Evolutionary conservation across 1,140 invertebrate species (phyloP), one percentile per base, ranked within the genome.

Genomic region (Drosophila lini): DNA sequence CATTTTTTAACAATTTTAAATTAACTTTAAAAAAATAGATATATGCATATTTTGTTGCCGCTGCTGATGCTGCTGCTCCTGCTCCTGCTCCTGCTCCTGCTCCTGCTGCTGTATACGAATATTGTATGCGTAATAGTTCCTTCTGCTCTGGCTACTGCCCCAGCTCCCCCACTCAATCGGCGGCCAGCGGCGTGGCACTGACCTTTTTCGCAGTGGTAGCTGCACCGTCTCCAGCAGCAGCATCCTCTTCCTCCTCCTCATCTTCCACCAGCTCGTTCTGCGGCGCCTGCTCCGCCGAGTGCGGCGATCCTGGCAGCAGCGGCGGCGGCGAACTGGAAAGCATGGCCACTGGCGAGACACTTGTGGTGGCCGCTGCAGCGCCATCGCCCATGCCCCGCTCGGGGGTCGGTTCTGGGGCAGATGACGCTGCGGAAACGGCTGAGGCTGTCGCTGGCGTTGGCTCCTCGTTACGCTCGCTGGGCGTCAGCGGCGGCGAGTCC

Each of bases 321-420:
- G 90, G 91, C 34, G 91, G 91, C 56, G 91, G 91, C 50, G 91
- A 86, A 44, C 79, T 91, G 28, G 86, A 91, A 0, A 91, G 64
- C 86, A 91, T 91, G 19, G 84, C 90, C 16, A 89, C 84, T 3
- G 90, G 90, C 36, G 90, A 91, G 45, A 81, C 88, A 42, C 81
- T 91, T 22, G 75, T 78, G 32, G 91, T 88, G 25, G 84, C 83
- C 60, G 83, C 89, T 19, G 91, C 88, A 7, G 91, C 91, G 7
- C 91, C 91, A 82, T 92, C 91, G 19, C 89, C 91, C 68, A 92
- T 92, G 10, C 91, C 91, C 28, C 91, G 82, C n/a, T 91, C 81
- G n/a, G 63, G 64, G 16, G 80, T 56, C 9, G 68, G 53, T n/a
- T 50, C 61, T 9, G 40, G 56, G 7, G 42, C 71, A 5, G 57